These are phyloP conservation scores for Chrysochloris asiatica DNA, from an alignment of 2,113 vertebrate species.

Conservation along the genomic window DNA sequence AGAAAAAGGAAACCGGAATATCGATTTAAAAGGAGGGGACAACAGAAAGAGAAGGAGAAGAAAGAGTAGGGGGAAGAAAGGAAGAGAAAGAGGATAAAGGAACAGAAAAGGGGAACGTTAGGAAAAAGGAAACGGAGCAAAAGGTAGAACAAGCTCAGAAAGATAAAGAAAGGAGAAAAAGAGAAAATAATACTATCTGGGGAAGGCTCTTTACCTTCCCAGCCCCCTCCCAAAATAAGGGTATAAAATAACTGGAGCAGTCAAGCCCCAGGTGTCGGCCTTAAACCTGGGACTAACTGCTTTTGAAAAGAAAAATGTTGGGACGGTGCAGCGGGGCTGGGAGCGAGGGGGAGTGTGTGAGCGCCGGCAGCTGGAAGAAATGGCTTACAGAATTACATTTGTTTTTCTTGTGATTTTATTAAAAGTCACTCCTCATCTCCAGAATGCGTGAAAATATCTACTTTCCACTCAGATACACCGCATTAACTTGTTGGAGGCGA, in stretches of 20 bases:
- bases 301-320: conserved; percentile 76
- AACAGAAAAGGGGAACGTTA: not conserved
- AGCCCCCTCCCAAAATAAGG: not conserved
- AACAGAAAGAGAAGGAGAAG: not conserved
- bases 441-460: conserved; percentile 98
- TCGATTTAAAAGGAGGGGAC: too few relatives aligned
- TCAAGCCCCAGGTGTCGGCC: conserved; percentile 74
- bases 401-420: conserved; percentile 99
- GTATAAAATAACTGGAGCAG: conserved; percentile 73
- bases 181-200: conserved; percentile 82
- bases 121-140: not conserved
- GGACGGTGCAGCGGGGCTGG: conserved; percentile 68
- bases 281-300: conserved; percentile 79
- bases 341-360: conserved; percentile 59
- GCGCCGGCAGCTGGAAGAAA: conserved; percentile 89
- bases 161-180: conserved; percentile 7
- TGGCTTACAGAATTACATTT: conserved; percentile 98
- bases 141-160: not conserved
- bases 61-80: not conserved
- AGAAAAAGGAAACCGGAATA: too few relatives aligned
- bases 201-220: conserved; percentile 77
- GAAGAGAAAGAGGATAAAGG: not conserved
- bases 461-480: conserved; percentile 99
- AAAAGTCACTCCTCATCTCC: conserved; percentile 97
- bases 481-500: conserved; percentile 96